phyloP scores from a whole-genome alignment of 2,113 vertebrate genomes.

The Pseudorectes ferrugineus region DNA sequence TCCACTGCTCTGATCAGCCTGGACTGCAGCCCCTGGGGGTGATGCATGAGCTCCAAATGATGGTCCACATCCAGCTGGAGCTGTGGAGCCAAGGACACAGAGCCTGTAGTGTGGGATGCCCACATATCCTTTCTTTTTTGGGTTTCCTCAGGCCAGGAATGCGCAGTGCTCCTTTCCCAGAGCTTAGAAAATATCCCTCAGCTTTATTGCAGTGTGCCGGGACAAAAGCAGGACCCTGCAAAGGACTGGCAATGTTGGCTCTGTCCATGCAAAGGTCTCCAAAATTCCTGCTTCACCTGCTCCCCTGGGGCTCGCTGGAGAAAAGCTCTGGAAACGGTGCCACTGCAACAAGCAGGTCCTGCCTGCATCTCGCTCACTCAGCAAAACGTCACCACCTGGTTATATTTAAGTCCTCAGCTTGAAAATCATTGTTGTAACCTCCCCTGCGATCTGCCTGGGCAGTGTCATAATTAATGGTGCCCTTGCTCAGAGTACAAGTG shows the following conservation, averaged over 20 bases:
- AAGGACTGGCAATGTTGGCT: not conserved
- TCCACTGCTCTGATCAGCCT: not conserved
- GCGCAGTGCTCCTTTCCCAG: accelerated
- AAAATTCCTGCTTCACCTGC: not conserved
- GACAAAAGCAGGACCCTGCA: not conserved
- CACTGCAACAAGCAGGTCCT: not conserved
- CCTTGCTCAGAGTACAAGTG: constrained; percentile 45
- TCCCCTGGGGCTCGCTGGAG: not conserved
- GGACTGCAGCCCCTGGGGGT: not conserved
- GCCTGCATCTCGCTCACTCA: not conserved
- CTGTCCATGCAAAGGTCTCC: not conserved
- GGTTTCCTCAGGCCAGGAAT: not conserved
- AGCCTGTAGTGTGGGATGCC: not conserved
- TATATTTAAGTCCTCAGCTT: constrained; percentile 52
- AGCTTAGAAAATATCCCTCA: not conserved
- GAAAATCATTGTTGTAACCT: constrained; percentile 19
- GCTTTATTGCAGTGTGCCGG: not conserved
- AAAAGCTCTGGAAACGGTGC: not conserved
- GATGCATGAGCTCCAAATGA: accelerated
- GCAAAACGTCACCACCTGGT: constrained; percentile 30
- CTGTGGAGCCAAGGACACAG: not conserved
- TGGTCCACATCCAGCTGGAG: not conserved
- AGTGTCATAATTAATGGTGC: constrained; percentile 52
- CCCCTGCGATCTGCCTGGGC: constrained; percentile 22
- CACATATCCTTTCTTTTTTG: not conserved